Percentiles rank a stretch among this genome's conserved stretches.
Evolutionary conservation across 2,113 vertebrate species (phyloP).

Genomic region (Chascanopsetta lugubris): DNA sequence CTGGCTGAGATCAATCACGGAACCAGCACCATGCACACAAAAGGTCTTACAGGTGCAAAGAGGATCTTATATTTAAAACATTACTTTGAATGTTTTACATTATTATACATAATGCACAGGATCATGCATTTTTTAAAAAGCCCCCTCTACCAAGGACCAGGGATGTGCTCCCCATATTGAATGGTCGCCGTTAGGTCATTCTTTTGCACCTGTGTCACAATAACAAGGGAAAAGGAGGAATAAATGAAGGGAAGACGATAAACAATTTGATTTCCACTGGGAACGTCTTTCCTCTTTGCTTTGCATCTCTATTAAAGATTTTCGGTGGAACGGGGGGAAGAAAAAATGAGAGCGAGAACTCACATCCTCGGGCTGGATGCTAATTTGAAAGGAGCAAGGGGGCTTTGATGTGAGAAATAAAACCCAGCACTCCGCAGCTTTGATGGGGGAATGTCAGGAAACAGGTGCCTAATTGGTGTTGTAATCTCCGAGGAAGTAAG

Average conservation of each 20-base stretch:
- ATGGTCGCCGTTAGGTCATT: slow-evolving; percentile 34
- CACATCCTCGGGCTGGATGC: slow-evolving; percentile 73
- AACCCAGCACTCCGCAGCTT: slow-evolving; percentile 71
- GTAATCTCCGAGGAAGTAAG: slow-evolving; percentile 68
- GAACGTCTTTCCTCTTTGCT: slow-evolving; percentile 69
- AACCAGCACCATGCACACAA: slow-evolving; percentile 41
- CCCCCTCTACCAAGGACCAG: slow-evolving; percentile 13
- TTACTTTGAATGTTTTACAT: slow-evolving; percentile 12
- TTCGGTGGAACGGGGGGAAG: slow-evolving; percentile 45
- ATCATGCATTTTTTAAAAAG: slow-evolving; percentile 72
- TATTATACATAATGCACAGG: slow-evolving; percentile 68
- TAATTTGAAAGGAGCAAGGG: slow-evolving; percentile 78
- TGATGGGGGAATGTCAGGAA: slow-evolving; percentile 77
- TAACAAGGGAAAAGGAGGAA: slow-evolving; percentile 31
- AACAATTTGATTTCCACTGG: slow-evolving; percentile 67
- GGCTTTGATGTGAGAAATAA: slow-evolving; percentile 78
- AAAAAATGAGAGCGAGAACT: slow-evolving; percentile 43
- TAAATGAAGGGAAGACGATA: slow-evolving; percentile 64
- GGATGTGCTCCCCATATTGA: slow-evolving; percentile 39
- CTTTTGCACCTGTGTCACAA: slow-evolving; percentile 38
- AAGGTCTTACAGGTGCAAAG: slow-evolving; percentile 43
- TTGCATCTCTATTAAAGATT: slow-evolving; percentile 68
- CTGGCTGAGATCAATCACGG: slow-evolving; percentile 58
- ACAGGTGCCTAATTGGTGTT: slow-evolving; percentile 72
- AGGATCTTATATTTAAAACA: slow-evolving; percentile 74